Evolutionary conservation across 2,797 vertebrate genomes (phyloP).

Genomic region (Antennarius maculatus): DNA sequence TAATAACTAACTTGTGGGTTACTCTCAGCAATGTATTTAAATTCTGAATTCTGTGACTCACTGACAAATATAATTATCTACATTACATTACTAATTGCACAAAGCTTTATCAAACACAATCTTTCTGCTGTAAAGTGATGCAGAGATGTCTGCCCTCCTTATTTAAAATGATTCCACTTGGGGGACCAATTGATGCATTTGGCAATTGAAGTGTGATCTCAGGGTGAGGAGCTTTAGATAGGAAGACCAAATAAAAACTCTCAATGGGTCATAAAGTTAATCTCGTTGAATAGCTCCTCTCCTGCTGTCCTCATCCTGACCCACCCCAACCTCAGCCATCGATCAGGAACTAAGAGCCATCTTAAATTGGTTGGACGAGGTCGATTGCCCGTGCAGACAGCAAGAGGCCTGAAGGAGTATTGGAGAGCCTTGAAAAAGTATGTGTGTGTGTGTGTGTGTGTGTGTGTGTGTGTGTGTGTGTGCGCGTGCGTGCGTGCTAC

Average conservation of each 20-base stretch:
- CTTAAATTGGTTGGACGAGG: slow-evolving; percentile 79
- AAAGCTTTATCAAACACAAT: slow-evolving; percentile 9
- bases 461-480: slow-evolving; percentile 17
- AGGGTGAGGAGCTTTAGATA: slow-evolving; percentile 23
- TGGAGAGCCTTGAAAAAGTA: slow-evolving; percentile 36
- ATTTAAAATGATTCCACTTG: not conserved
- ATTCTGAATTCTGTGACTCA: not conserved
- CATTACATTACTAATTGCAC: not conserved
- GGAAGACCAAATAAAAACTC: slow-evolving; percentile 35
- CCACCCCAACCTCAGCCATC: slow-evolving; percentile 58
- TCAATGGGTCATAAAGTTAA: slow-evolving; percentile 23
- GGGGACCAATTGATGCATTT: slow-evolving; percentile 8
- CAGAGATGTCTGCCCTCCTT: not conserved
- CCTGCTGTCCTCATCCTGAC: slow-evolving; percentile 51
- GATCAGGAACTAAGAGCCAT: slow-evolving; percentile 78
- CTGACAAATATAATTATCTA: slow-evolving; percentile 8
- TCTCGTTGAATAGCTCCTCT: slow-evolving; percentile 29
- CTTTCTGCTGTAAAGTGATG: not conserved
- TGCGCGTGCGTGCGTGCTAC: slow-evolving; percentile 35
- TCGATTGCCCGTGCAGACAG: slow-evolving; percentile 76
- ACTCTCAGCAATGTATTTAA: not conserved
- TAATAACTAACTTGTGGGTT: slow-evolving; percentile 5
- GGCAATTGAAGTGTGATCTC: slow-evolving; percentile 15
- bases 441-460: slow-evolving; percentile 20
- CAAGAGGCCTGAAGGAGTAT: slow-evolving; percentile 60